phyloP scores from a whole-genome alignment of 1,140 invertebrate species.

The Apocrypta bakeri region DNA sequence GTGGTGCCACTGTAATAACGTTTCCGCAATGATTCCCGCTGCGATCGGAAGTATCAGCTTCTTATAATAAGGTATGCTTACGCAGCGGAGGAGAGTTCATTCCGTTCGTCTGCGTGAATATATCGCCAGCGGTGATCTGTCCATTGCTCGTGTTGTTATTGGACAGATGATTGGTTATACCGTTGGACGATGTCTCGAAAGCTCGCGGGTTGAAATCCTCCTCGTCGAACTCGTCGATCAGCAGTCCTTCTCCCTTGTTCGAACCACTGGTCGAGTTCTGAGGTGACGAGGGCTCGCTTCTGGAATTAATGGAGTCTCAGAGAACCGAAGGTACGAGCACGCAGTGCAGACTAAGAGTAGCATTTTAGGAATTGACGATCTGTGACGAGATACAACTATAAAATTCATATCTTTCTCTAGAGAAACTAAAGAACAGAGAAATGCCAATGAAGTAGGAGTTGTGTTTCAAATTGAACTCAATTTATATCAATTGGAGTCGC shows the following conservation, averaged over 20 bases:
- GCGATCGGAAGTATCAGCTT: neutral
- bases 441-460: too few species aligned
- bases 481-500: too few species aligned
- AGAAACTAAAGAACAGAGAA: too few species aligned
- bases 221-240: conserved; percentile 88
- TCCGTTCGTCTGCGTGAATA: conserved; percentile 70
- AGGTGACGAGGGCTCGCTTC: conserved; percentile 67
- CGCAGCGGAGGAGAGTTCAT: conserved; percentile 77
- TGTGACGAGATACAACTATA: too few species aligned
- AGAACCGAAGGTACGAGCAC: too few species aligned
- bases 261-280: conserved; percentile 80
- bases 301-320: too few species aligned
- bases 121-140: conserved; percentile 64
- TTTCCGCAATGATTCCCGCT: neutral
- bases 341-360: too few species aligned
- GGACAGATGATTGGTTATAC: conserved; percentile 67
- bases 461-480: too few species aligned
- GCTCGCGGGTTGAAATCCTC: conserved; percentile 85
- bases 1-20: conserved; percentile 82
- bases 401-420: too few species aligned
- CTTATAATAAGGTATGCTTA: conserved; percentile 68
- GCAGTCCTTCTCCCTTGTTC: conserved; percentile 84
- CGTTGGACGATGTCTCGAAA: conserved; percentile 77
- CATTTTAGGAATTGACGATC: too few species aligned
- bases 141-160: conserved; percentile 71